phyloP scores from a whole-genome alignment of 2,797 vertebrate genomes.

The Prionace glauca region DNA sequence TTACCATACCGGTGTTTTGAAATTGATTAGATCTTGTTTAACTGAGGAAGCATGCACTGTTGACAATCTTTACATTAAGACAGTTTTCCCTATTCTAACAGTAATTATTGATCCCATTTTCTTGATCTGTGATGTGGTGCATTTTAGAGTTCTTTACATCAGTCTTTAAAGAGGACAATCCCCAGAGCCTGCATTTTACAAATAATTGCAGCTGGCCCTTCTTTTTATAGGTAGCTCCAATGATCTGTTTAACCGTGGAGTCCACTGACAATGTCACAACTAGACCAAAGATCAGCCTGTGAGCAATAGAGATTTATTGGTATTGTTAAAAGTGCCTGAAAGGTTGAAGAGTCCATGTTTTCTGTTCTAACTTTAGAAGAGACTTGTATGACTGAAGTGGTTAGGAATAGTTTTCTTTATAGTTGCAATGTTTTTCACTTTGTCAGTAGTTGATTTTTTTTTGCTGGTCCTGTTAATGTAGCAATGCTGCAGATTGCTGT shows the following conservation, averaged over 20 bases:
- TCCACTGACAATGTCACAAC: not conserved
- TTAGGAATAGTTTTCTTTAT: not conserved
- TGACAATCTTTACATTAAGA: not conserved
- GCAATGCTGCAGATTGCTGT: not conserved
- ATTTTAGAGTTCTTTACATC: not conserved
- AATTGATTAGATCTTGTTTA: not conserved
- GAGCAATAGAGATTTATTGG: not conserved
- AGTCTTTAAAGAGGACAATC: not conserved
- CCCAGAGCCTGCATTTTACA: not conserved
- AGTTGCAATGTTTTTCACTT: not conserved
- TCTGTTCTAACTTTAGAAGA: not conserved
- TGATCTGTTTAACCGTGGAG: not conserved
- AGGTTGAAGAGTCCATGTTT: not conserved
- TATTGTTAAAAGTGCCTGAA: not conserved
- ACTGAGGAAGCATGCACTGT: not conserved
- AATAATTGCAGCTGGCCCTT: not conserved
- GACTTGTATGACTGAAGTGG: not conserved
- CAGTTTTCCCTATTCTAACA: not conserved
- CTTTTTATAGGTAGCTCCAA: not conserved
- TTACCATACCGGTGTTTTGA: not conserved
- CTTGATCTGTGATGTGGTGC: not conserved
- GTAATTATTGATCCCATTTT: not conserved
- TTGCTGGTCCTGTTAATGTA: not conserved
- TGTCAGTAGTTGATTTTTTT: not conserved
- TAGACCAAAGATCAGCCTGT: not conserved